Evolutionary conservation across 2,113 vertebrate species (phyloP), one percentile per base, ranked within the genome.

Genomic region (Otolemur garnettii): DNA sequence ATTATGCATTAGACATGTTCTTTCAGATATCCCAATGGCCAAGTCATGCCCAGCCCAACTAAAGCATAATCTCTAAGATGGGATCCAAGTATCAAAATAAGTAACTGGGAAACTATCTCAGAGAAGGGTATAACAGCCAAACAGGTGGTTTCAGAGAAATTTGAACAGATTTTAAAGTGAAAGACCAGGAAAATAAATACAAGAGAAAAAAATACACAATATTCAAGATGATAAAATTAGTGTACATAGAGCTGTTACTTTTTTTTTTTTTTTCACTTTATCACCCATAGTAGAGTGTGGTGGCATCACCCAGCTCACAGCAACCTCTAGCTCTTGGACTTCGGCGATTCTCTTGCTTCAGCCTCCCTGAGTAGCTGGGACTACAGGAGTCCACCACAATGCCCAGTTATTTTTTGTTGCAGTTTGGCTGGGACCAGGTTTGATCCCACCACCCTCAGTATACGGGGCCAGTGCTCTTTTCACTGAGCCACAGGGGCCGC

Each of bases 101-200:
- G 45, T 69, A 38, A 78, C 1, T 13, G n/a, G 19, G 55, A 2
- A 30, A 42, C 6, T 50, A 78, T 1, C 14, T 60, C 4, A 22
- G 3, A 57, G 68, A 83, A 90, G 4, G 12, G 7, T 50, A 3
- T 28, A 60, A 80, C 3, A 19, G 4, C 18, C n/a, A 79, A n/a
- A 17, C 38, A 84, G 33, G 22, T n/a, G 21, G 35, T 74, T 64
- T 66, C 55, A 77, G 90, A 90, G 57, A 97, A 81, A 66, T 12
- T 12, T 71, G 68, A 92, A 92, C 19, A 90, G 7, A 82, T 78
- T 92, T 83, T 45, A 90, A 90, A 87, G 35, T 53, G 26, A 94
- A 96, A 93, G 55, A 57, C 14, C 1, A 42, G 55, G 35, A 81
- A 74, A 59, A 90, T 71, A 77, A 81, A 17, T 21, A 81, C 33